Conservation (phyloP, 1,140 invertebrate species). For the Hestina assimilis region DNA sequence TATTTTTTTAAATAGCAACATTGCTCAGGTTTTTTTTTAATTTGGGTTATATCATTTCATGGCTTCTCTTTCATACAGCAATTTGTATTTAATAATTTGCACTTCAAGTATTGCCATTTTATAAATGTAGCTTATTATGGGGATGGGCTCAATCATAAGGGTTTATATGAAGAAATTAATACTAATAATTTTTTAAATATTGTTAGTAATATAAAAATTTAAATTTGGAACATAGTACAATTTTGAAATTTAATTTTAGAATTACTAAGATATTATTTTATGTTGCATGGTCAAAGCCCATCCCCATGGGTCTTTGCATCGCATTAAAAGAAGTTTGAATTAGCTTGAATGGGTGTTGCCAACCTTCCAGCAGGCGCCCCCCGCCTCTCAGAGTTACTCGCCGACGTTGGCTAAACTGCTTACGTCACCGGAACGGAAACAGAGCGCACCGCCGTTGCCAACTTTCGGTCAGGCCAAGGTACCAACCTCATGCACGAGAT, state of each 20-base stretch:
- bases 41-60: conserved; percentile 11
- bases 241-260: neutral
- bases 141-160: conserved; percentile 8
- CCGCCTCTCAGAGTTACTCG: conserved; percentile 81
- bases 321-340: conserved; percentile 42
- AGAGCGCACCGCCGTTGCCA: conserved; percentile 60
- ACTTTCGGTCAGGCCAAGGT: conserved; percentile 80
- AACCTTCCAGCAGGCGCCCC: conserved; percentile 71
- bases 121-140: conserved; percentile 10
- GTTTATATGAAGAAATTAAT: neutral
- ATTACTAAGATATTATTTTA: no score
- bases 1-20: conserved; percentile 35
- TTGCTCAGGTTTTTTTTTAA: conserved; percentile 7
- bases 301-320: conserved; percentile 26
- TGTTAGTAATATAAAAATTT: no score
- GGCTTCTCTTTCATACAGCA: conserved; percentile 5
- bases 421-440: conserved; percentile 80
- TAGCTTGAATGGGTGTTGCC: conserved; percentile 73
- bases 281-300: conserved; percentile 1
- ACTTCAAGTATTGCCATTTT: conserved; percentile 15
- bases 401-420: conserved; percentile 88
- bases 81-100: conserved; percentile 2
- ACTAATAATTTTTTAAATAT: no score
- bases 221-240: neutral
- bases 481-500: conserved; percentile 58